Conservation (phyloP, 2,888 invertebrate genomes). For the Augiades crinisus region DNA sequence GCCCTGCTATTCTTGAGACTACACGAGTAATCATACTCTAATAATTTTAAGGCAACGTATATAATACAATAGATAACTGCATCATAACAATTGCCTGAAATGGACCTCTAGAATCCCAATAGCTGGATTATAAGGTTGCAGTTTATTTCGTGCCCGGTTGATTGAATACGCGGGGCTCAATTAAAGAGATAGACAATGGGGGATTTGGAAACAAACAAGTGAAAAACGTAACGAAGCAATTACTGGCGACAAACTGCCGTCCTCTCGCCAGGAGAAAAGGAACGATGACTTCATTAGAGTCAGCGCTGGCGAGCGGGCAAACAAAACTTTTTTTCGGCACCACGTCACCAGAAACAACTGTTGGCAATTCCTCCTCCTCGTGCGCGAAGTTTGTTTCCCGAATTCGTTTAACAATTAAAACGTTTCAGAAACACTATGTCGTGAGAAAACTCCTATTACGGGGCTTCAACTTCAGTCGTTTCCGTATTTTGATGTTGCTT, state of each 20-base stretch:
- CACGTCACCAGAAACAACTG: slow-evolving; percentile 11
- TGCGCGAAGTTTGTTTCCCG: background rate
- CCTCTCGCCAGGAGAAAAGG: slow-evolving; percentile 11
- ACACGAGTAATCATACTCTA: too few species aligned
- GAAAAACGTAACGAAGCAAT: slow-evolving; percentile 30
- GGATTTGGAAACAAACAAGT: slow-evolving; percentile 24
- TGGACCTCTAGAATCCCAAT: background rate
- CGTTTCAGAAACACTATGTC: background rate
- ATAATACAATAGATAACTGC: too few species aligned
- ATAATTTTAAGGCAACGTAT: too few species aligned
- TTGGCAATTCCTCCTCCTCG: slow-evolving; percentile 4
- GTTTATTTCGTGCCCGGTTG: background rate
- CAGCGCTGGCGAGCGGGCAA: background rate
- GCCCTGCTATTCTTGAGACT: too few species aligned
- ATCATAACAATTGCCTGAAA: too few species aligned
- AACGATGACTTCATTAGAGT: slow-evolving; percentile 27
- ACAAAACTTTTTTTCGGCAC: slow-evolving; percentile 16
- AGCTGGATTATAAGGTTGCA: background rate
- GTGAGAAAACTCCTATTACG: background rate
- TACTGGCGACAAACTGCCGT: slow-evolving; percentile 26
- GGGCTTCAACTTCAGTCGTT: background rate
- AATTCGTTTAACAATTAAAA: slow-evolving; percentile 10
- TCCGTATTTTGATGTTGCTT: background rate
- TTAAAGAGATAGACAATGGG: slow-evolving; percentile 1
- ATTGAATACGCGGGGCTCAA: background rate